Evolutionary conservation across 2,797 vertebrate species (phyloP), one percentile per base, ranked within the genome.

Genomic region (Coregonus sp.): DNA sequence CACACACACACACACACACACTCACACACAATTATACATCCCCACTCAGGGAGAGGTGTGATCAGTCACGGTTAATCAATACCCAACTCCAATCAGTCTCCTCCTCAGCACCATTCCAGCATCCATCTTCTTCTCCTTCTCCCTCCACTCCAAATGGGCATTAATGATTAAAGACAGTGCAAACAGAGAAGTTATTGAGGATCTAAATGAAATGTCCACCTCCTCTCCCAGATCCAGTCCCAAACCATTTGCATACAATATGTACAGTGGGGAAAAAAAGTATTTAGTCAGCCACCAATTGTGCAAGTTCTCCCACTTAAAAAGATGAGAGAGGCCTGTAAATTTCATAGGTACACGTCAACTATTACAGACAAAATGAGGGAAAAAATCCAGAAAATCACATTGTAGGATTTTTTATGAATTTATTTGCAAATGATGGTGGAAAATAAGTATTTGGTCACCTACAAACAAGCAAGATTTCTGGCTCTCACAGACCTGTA

Each of bases 141-240:
- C 15, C 29, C 47, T 18, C 33, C 54, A 31, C 54, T 18, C 14
- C 16, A 37, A 63, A 74, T 25, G 18, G 35, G 37, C 56, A 63
- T 40, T 47, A 65, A 37, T 47, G 20, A 76, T 51, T 65, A 20
- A 76, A 72, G 35, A 65, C 35, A 5, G 56, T 47, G 59, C 3
- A 54, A 40, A 40, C 31, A 61, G 16, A 56, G 67, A 80, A 59
- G 72, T 47, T 66, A n/a, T 81, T n/a, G 33, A 51, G 66, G 52
- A 77, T 76, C 72, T 76, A 33, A 63, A 73, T 79, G 56, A 67
- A 69, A 72, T n/a, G 25, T 59, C 40, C 31, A 29, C 75, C 65
- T 78, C 73, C 75, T 37, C 61, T 33, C 72, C 15, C 20, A 63
- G 65, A 66, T 16, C 2, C 40, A 47, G 40, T 47, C 40, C 40